phyloP scores from a whole-genome alignment of 2,888 invertebrate species.

The Drosophila helvetica region DNA sequence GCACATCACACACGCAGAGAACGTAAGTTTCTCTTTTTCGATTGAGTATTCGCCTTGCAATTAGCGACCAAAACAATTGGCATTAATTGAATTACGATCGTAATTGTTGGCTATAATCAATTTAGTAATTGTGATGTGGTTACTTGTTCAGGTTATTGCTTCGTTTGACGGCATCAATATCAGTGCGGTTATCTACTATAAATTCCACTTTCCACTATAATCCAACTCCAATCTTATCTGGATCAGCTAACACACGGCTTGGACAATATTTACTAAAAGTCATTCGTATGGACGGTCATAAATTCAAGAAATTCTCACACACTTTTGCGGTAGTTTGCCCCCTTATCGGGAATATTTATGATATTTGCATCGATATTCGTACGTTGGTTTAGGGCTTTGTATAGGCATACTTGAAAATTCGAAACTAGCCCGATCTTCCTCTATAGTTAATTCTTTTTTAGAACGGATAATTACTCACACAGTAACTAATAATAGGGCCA shows the following conservation, averaged over 20 bases:
- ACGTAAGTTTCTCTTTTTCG: constrained; percentile 44
- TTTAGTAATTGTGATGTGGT: constrained; percentile 22
- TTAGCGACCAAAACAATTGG: constrained; percentile 17
- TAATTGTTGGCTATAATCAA: constrained; percentile 20
- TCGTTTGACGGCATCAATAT: constrained; percentile 17
- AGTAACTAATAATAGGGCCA: not conserved
- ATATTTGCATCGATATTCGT: constrained; percentile 8
- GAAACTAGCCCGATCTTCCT: not conserved
- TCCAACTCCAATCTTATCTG: constrained; percentile 49
- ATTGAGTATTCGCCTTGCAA: constrained; percentile 30
- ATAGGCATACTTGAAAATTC: not conserved
- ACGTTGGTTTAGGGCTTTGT: not conserved
- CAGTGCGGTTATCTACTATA: not conserved
- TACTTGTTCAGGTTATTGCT: constrained; percentile 23
- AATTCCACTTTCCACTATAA: constrained; percentile 24
- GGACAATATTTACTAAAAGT: constrained; percentile 29
- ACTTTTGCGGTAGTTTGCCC: constrained; percentile 4
- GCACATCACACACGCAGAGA: constrained; percentile 6
- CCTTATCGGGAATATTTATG: constrained; percentile 43
- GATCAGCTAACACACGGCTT: constrained; percentile 17
- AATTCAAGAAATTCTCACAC: constrained; percentile 31
- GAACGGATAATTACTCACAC: not conserved
- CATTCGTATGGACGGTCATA: constrained; percentile 28
- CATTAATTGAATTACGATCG: constrained; percentile 42
- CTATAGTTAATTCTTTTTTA: not conserved